Evolutionary conservation across 2,888 invertebrate species (phyloP).

Genomic region (Pecten maximus): DNA sequence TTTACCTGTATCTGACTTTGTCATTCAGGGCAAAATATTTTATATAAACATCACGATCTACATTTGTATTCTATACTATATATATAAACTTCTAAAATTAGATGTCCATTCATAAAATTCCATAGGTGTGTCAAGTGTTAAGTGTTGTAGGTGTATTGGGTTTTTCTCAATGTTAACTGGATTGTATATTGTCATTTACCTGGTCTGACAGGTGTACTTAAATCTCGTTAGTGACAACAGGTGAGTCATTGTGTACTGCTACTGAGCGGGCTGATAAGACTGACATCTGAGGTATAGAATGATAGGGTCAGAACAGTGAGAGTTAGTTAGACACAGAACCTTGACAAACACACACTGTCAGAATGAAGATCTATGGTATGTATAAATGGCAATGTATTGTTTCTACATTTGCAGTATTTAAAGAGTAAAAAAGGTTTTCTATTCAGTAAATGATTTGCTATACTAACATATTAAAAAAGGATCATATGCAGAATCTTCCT

Average conservation of each 20-base stretch:
- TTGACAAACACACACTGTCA: neutral
- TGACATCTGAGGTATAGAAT: neutral
- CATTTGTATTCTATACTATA: neutral
- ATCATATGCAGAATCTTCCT: too few species aligned
- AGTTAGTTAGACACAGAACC: neutral
- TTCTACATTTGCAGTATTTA: neutral
- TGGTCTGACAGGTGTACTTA: neutral
- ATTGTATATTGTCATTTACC: slow-evolving; percentile 21
- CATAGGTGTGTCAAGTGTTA: neutral
- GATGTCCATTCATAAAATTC: slow-evolving; percentile 22
- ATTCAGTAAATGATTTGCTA: too few species aligned
- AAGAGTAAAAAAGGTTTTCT: too few species aligned
- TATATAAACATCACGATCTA: slow-evolving; percentile 2
- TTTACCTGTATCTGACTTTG: neutral
- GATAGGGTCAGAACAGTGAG: neutral
- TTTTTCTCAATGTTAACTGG: slow-evolving; percentile 14
- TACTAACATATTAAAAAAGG: too few species aligned
- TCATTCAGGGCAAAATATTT: neutral
- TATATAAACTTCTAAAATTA: neutral
- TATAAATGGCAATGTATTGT: neutral
- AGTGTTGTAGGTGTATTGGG: slow-evolving; percentile 5
- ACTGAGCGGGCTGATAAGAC: neutral
- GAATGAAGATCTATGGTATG: slow-evolving; percentile 23
- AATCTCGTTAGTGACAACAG: slow-evolving; percentile 32
- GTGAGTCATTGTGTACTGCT: slow-evolving; percentile 27